Evolutionary conservation across 2,888 invertebrate species (phyloP).

Genomic region (Nephrotoma appendiculata): DNA sequence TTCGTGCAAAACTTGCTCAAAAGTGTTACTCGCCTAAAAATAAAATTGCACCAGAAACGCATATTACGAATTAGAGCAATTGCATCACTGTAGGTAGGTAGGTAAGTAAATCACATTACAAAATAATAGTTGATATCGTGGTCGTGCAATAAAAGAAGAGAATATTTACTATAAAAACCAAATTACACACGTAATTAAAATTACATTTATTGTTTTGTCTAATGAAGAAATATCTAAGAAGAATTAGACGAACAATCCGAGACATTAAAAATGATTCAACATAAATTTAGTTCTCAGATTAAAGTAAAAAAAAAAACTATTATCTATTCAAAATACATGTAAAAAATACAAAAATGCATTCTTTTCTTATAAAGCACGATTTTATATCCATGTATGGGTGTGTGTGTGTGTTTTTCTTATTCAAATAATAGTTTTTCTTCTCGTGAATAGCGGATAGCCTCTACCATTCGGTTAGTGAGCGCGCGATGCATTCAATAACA

Average conservation of each 20-base stretch:
- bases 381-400: neutral
- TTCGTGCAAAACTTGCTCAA: neutral
- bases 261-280: neutral
- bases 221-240: neutral
- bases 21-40: neutral
- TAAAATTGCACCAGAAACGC: neutral
- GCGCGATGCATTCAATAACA: neutral
- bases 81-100: neutral
- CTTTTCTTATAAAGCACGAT: neutral
- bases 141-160: neutral
- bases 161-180: neutral
- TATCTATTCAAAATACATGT: neutral
- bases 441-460: neutral
- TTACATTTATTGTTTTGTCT: neutral
- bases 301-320: neutral
- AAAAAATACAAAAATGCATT: neutral
- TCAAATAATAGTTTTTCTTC: neutral
- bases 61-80: neutral
- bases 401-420: neutral
- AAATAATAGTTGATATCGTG: neutral
- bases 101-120: neutral
- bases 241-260: neutral
- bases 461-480: neutral
- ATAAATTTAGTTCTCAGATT: neutral
- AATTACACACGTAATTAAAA: neutral